phyloP scores from a whole-genome alignment of 2,113 vertebrate genomes.

The Lepisosteus oculatus region DNA sequence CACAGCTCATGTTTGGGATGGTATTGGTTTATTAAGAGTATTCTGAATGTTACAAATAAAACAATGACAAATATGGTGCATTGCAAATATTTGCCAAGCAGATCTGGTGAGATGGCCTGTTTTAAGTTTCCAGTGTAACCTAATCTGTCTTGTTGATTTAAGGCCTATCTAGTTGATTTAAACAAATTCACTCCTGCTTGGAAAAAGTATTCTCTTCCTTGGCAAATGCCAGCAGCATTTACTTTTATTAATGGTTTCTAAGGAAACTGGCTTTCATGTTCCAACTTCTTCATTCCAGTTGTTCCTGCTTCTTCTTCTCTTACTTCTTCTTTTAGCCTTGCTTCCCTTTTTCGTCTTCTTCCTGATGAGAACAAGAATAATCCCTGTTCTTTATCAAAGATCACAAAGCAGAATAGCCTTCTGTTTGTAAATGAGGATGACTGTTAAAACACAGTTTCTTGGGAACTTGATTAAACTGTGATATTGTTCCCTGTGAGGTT shows the following conservation, averaged over 20 bases:
- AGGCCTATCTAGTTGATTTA: background rate
- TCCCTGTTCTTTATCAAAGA: background rate
- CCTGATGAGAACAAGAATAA: background rate
- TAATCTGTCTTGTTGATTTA: background rate
- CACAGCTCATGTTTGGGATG: no score
- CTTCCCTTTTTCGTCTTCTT: background rate
- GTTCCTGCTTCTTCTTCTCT: background rate
- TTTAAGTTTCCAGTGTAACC: no score
- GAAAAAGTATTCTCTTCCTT: background rate
- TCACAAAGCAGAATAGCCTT: background rate
- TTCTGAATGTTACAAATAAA: no score
- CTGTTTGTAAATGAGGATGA: background rate
- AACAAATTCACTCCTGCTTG: background rate
- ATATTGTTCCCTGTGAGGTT: background rate
- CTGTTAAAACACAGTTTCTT: background rate
- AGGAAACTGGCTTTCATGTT: background rate
- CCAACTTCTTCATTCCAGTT: background rate
- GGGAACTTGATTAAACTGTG: background rate
- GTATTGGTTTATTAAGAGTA: no score
- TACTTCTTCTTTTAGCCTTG: background rate
- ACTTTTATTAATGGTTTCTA: constrained; percentile 2
- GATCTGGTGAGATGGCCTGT: no score
- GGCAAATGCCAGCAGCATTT: background rate
- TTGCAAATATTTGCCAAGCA: no score
- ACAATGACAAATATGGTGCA: no score